Base-by-base conservation (phyloP, 2,888 invertebrate species). In the Zygaena filipendulae region DNA sequence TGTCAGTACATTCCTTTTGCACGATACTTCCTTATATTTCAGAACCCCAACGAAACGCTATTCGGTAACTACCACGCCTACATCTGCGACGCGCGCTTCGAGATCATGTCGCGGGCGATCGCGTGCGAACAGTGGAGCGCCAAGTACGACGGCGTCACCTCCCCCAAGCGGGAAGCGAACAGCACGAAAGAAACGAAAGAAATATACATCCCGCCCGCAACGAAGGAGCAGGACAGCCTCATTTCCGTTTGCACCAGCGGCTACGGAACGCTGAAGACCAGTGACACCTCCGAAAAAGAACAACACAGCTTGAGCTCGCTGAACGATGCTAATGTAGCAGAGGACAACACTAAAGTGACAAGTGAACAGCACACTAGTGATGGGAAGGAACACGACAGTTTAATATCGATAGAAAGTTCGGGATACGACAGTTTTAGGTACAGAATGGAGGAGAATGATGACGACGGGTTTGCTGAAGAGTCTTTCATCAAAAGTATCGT, bases 31-130 rank as follows among this genome's bases (percentile, higher is more conserved):
- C n/a, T n/a, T 22, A 30, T 6, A 3, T 47, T 59, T 33, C 50
- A 77, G 77, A 81, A 83, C 21, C 72, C 79, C 35, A 74, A 75
- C 53, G 89, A 89, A 39, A 89, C 87, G 32, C 61, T 92, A 35
- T 90, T 87, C 53, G 88, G 88, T 16, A 91, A 91, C 62, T 90
- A 90, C 61, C 90, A 91, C 68, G 90, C 91, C 1, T 96, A 96
- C 67, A 77, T 97, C 14, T 87, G 88, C 52, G 92, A 93, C 59
- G 94, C 95, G 0, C 83, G 91, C 38, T 85, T 84, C 51, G 88
- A 88, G 57, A 89, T 96, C 29, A 82, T 84, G 13, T 82, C 86
- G 5, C 90, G 92, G 51, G 83, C 87, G 21, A 67, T 84, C 14
- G 91, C 92, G 0, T 94, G 94, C 57, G 59, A 72, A 0, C 79